phyloP scores from a whole-genome alignment of 1,140 invertebrate genomes.

The Meloidogyne exigua region DNA sequence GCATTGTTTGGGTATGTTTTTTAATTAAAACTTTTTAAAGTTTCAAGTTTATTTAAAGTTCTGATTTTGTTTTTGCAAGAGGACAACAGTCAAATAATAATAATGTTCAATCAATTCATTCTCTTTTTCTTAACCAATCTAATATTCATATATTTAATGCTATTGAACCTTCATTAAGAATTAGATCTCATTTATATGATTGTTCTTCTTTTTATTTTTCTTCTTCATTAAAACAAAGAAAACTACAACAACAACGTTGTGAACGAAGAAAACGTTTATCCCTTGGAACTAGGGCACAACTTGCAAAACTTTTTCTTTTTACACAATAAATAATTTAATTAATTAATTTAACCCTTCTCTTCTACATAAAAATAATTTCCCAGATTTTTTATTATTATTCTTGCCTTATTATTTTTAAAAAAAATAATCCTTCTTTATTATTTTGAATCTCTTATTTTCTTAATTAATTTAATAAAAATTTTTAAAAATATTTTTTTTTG shows the following conservation, averaged over 20 bases:
- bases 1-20: constrained; percentile 11
- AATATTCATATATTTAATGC: constrained; percentile 55
- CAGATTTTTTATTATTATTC: no score
- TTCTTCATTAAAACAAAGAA: neutral
- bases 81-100: neutral
- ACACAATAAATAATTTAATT: neutral
- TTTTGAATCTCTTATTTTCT: no score
- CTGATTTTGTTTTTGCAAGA: constrained; percentile 14
- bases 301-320: constrained; percentile 2
- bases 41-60: neutral
- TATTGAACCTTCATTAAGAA: constrained; percentile 57
- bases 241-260: no score
- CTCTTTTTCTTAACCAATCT: constrained; percentile 45
- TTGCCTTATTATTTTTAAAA: no score
- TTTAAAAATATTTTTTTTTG: no score
- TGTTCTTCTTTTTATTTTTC: neutral
- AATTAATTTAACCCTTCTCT: no score
- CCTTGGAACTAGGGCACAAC: constrained; percentile 19
- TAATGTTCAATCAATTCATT: neutral
- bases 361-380: no score
- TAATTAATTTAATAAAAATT: no score
- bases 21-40: constrained; percentile 12
- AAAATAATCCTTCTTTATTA: no score
- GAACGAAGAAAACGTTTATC: neutral
- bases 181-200: constrained; percentile 48